These are phyloP conservation scores for Eurytoma californica DNA, from an alignment of 2,888 invertebrate genomes.

Conservation along the genomic window DNA sequence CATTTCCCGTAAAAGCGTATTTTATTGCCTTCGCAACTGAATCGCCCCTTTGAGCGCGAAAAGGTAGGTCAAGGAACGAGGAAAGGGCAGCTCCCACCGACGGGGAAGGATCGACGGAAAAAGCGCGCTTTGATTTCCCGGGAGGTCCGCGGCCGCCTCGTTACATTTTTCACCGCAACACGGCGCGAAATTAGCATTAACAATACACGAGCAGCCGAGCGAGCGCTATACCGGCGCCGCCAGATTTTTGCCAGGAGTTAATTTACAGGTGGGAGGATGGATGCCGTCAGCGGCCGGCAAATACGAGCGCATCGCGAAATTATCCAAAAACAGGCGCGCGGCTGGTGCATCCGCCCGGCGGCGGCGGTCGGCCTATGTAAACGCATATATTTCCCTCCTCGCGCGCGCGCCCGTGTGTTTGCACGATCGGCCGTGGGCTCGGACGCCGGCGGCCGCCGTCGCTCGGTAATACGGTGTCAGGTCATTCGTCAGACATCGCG, in stretches of 20 bases:
- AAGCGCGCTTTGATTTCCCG: too few species aligned
- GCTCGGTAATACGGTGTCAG: slow-evolving; percentile 28
- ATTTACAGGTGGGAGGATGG: neutral
- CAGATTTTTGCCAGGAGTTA: neutral
- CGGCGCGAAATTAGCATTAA: too few species aligned
- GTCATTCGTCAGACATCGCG: slow-evolving; percentile 26
- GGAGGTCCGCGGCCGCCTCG: too few species aligned
- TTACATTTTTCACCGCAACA: too few species aligned
- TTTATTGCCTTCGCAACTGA: too few species aligned
- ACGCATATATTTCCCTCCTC: neutral
- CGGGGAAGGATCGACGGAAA: too few species aligned
- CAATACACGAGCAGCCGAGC: too few species aligned
- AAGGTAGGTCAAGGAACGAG: too few species aligned
- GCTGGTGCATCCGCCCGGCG: neutral
- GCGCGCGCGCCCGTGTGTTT: slow-evolving; percentile 2
- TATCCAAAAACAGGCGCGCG: slow-evolving; percentile 4
- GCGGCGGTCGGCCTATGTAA: neutral
- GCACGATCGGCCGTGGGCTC: neutral
- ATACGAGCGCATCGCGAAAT: neutral
- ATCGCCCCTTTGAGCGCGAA: too few species aligned
- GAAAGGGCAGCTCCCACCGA: too few species aligned
- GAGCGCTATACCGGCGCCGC: neutral
- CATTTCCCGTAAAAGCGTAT: too few species aligned
- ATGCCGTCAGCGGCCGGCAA: neutral
- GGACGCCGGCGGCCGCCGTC: neutral